Evolutionary conservation across 2,888 invertebrate genomes (phyloP).

Genomic region (Eilema sororculum): DNA sequence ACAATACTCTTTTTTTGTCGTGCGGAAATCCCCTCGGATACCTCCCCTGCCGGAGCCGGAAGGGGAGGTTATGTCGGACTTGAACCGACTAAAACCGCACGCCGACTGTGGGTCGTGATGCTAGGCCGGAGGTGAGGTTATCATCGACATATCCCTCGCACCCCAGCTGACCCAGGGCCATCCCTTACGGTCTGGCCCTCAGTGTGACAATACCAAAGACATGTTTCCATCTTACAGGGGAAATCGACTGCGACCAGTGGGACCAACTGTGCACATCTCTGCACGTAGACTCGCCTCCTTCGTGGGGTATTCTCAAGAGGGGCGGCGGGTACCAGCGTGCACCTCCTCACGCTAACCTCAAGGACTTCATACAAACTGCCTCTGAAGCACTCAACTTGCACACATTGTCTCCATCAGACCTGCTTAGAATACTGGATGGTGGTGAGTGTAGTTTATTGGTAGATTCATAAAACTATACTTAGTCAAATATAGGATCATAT

Average conservation of each 20-base stretch:
- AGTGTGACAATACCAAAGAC: no score
- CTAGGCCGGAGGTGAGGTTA: no score
- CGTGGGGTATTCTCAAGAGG: slow-evolving; percentile 91
- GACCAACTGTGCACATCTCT: slow-evolving; percentile 86
- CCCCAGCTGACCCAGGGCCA: no score
- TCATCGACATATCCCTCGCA: no score
- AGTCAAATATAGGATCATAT: no score
- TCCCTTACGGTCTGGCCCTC: no score
- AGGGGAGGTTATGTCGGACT: no score
- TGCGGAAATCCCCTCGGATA: no score
- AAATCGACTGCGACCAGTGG: slow-evolving; percentile 88
- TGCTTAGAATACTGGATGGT: slow-evolving; percentile 83
- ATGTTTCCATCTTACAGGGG: slow-evolving; percentile 72
- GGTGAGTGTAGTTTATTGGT: slow-evolving; percentile 57
- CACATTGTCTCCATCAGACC: slow-evolving; percentile 88
- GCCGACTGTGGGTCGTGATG: no score
- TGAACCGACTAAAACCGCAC: no score
- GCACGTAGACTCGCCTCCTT: slow-evolving; percentile 88
- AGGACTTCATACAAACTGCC: slow-evolving; percentile 55
- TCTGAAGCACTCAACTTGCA: slow-evolving; percentile 79
- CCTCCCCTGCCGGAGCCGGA: no score
- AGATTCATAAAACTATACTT: neutral
- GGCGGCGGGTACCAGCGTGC: slow-evolving; percentile 92
- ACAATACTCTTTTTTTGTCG: no score
- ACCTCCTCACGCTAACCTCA: slow-evolving; percentile 78